A percentile compares a stretch with the other conserved stretches of the same genome.
These are phyloP conservation scores for Beaufortia kweichowensis DNA, from an alignment of 2,113 vertebrate species.

Conservation along the genomic window DNA sequence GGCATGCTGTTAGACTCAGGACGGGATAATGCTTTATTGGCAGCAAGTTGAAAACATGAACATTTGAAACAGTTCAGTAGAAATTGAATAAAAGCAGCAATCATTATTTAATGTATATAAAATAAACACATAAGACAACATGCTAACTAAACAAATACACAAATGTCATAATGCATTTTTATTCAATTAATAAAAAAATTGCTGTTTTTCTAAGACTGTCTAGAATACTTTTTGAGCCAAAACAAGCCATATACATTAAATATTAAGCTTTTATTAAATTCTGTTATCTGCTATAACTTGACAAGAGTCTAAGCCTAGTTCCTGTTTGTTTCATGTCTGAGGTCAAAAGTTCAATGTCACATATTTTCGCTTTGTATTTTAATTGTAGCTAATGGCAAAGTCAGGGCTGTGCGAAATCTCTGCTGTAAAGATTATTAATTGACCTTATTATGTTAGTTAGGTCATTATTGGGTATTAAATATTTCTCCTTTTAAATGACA, in stretches of 20 bases:
- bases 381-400: constrained; percentile 48
- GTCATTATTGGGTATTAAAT: background rate
- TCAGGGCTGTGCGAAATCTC: background rate
- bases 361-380: constrained; percentile 38
- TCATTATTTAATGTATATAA: background rate
- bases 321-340: constrained; percentile 4
- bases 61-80: background rate
- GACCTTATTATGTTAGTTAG: background rate
- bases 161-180: too few relatives aligned
- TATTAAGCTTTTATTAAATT: background rate
- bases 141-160: background rate
- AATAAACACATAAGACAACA: background rate
- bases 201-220: too few relatives aligned
- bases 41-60: constrained; percentile 11
- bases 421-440: constrained; percentile 20
- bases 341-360: constrained; percentile 36
- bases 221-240: too few relatives aligned
- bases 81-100: background rate
- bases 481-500: background rate
- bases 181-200: too few relatives aligned
- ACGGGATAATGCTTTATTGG: background rate
- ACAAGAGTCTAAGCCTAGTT: background rate
- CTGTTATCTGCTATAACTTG: background rate
- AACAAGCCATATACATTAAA: background rate
- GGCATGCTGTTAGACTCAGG: constrained; percentile 46